Base-by-base conservation (phyloP, 2,888 invertebrate genomes). In the Nudaria mundana region DNA sequence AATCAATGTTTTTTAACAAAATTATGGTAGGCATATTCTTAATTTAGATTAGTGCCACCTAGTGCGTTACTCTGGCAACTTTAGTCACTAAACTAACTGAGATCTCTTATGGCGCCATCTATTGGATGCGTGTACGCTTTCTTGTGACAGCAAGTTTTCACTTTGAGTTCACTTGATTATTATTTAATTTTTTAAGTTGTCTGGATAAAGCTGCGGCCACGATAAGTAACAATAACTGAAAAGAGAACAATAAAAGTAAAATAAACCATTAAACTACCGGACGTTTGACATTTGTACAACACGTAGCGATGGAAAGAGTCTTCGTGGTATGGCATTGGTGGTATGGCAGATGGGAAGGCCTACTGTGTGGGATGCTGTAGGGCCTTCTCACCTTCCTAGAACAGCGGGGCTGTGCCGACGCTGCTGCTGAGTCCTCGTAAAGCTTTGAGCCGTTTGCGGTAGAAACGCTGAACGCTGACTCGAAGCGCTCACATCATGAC, bases 151-250 rank as follows among this genome's bases (percentile, higher is more conserved):
- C 7, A 23, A 23, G 2, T 10, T 10, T 15, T 41, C 18, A 40
- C 25, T 33, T 37, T 14, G 33, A 20, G 10, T 33, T 25, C 22
- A 33, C 30, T 33, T 37, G 18, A 4, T 37, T 23, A 7, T 22
- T 16, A 1, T 18, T 22, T 1, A 24, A 3, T 8, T 22, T 30
- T 23, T 37, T 31, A 10, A 16, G 14, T 28, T 37, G 6, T 26
- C 16, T 30, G 10, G 12, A 14, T 25, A 58, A 31, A 11, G 44
- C 4, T 1, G 39, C 38, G 2, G 51, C 53, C 8, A 34, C 7
- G n/a, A 58, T 51, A 12, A 58, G 16, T 8, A 58, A 35, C 6
- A 59, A 6, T 2, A 48, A 28, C 57, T 58, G 53, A 28, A 56
- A 40, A 31, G 37, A 14, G 31, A 16, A n/a, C 8, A 4, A 20